Evolutionary conservation across 2,888 invertebrate genomes (phyloP).

Genomic region (Drosophila recens): DNA sequence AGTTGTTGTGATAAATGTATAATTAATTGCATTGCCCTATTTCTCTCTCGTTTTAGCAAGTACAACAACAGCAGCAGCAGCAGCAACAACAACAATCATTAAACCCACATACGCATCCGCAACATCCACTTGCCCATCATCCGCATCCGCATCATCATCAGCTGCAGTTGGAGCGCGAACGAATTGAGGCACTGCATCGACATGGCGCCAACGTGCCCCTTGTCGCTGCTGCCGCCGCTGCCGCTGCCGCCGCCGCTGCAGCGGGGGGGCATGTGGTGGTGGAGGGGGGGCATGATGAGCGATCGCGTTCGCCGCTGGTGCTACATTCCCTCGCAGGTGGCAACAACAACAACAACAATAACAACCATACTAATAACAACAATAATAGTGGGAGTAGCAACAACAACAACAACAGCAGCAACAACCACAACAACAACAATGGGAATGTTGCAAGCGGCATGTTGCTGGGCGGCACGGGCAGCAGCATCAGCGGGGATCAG

Average conservation of each 20-base stretch:
- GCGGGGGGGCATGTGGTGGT: constrained; percentile 30
- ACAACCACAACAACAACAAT: constrained; percentile 51
- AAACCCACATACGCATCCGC: constrained; percentile 50
- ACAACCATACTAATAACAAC: constrained; percentile 36
- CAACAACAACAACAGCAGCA: constrained; percentile 32
- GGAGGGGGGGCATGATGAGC: constrained; percentile 77
- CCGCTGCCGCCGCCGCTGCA: constrained; percentile 21
- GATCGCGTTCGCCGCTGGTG: constrained; percentile 84
- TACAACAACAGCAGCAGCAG: constrained; percentile 51
- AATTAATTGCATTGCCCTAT: neutral
- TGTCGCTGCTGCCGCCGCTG: constrained; percentile 27
- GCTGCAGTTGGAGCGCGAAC: constrained; percentile 71
- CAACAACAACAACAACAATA: constrained; percentile 39
- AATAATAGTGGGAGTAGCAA: constrained; percentile 35
- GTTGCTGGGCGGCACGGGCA: constrained; percentile 74
- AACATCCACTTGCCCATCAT: constrained; percentile 54
- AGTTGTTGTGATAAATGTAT: neutral
- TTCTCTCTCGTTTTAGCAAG: constrained; percentile 14
- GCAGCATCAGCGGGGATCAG: constrained; percentile 84
- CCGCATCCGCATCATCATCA: constrained; percentile 77
- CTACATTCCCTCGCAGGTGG: constrained; percentile 62
- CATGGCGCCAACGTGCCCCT: constrained; percentile 52
- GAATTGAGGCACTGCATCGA: constrained; percentile 73
- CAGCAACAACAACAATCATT: constrained; percentile 34
- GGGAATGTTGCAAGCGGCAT: constrained; percentile 49